Conservation (phyloP, 2,113 vertebrate genomes). For the Solea solea region DNA sequence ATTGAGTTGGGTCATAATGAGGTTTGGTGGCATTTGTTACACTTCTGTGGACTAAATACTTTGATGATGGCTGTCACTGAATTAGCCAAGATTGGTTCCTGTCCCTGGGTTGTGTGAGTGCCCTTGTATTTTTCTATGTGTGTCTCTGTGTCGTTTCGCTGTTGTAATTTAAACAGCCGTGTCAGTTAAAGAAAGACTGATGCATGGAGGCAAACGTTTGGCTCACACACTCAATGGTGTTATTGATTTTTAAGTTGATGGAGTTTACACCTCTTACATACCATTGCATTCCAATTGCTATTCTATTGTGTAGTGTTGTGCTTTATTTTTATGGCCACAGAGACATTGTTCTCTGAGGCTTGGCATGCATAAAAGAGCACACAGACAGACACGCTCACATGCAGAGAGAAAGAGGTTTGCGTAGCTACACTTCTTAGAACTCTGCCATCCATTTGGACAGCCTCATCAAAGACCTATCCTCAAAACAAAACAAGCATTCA, state of each 20-base stretch:
- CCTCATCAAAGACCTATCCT: no score
- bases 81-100: conserved; percentile 1
- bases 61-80: conserved; percentile 27
- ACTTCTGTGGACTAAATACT: conserved; percentile 17
- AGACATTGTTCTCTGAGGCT: neutral
- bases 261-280: conserved; percentile 39
- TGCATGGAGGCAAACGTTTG: conserved; percentile 24
- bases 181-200: neutral
- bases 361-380: neutral
- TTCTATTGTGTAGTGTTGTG: conserved; percentile 34
- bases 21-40: neutral
- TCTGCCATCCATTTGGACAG: no score
- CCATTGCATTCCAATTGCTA: conserved; percentile 35
- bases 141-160: conserved; percentile 20
- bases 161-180: conserved; percentile 36
- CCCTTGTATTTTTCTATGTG: conserved; percentile 7
- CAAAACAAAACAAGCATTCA: no score
- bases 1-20: neutral
- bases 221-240: conserved; percentile 29
- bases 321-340: conserved; percentile 29
- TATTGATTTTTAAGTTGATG: conserved; percentile 47
- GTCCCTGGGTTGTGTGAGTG: neutral
- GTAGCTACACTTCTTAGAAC: no score
- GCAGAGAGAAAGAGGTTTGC: neutral
- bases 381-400: neutral